Base-by-base conservation (phyloP, 2,113 vertebrate species). In the Thamnophis sirtalis region DNA sequence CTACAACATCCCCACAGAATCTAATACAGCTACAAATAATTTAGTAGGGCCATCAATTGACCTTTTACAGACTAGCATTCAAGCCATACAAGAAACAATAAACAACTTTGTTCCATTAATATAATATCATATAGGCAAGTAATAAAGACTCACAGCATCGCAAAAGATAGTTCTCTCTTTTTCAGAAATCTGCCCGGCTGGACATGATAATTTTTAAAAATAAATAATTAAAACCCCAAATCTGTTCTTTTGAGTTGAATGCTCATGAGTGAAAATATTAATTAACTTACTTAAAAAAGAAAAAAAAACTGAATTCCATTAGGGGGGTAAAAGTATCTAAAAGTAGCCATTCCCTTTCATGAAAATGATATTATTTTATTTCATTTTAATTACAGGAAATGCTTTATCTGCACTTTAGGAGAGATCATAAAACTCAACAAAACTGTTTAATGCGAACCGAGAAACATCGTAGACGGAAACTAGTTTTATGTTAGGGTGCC, bases 371-470 rank as follows among this genome's bases (percentile, higher is more conserved):
- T 80, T 60, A 21, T 49, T 94, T 24, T 24, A 53, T 87, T 94
- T 90, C 84, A 54, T 28, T 91, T 93, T 90, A 51, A 93, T 93
- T 94, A 63, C n/a, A 84, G 93, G 38, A 94, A 95, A 93, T 90
- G 63, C 3, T 93, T 93, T 89, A 93, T 90, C 84, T 95, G 88
- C 53, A 92, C 80, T 38, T 93, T 95, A 93, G 93, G 15, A 87
- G 22, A 58, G 9, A 88, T 85, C 26, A n/a, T 91, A 87, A 93
- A 43, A 92, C 43, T 94, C 89, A 95, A 94, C 1, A 93, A 90
- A 48, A 94, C 28, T 86, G 55, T 93, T 94, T 93, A 95, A 94
- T 92, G 90, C 87, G 49, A 50, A 91, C 95, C 8, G 11, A 94
- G 22, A 15, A 94, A 21, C 93, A 95, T 93, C 10, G 1, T 90